Evolutionary conservation across 2,888 invertebrate genomes (phyloP).

Genomic region (Norana najaformis): DNA sequence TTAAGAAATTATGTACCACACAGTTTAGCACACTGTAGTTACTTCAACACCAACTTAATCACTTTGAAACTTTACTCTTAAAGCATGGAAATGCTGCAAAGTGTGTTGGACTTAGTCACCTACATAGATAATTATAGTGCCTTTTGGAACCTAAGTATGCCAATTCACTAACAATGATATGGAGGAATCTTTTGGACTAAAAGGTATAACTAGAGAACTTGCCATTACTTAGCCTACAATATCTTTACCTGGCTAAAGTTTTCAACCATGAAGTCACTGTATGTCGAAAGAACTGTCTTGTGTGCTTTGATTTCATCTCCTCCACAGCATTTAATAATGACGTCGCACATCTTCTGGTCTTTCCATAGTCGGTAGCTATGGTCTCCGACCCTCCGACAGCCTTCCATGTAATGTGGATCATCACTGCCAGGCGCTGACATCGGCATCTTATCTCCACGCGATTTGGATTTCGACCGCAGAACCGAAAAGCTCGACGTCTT

Average conservation of each 20-base stretch:
- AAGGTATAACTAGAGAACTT: neutral
- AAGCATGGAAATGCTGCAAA: too few species aligned
- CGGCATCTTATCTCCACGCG: neutral
- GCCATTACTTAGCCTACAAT: neutral
- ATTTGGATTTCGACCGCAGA: neutral
- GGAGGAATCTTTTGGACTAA: neutral
- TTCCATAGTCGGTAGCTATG: constrained; percentile 35
- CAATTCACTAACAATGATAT: neutral
- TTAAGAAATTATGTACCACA: too few species aligned
- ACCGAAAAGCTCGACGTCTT: neutral
- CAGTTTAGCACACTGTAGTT: too few species aligned
- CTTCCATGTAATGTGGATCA: constrained; percentile 29
- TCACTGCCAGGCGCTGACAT: neutral
- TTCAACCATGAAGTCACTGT: constrained; percentile 36
- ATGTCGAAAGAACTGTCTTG: constrained; percentile 36
- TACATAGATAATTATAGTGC: neutral
- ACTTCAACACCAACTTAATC: too few species aligned
- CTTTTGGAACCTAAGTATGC: neutral
- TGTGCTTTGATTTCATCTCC: constrained; percentile 34
- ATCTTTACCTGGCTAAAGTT: constrained; percentile 33
- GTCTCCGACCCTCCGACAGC: constrained; percentile 35
- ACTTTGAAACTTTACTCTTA: too few species aligned
- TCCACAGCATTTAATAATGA: constrained; percentile 33
- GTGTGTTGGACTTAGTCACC: too few species aligned
- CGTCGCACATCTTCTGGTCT: constrained; percentile 37